Base-by-base conservation (phyloP, 1,140 invertebrate genomes). In the Pentalonia nigronervosa region DNA sequence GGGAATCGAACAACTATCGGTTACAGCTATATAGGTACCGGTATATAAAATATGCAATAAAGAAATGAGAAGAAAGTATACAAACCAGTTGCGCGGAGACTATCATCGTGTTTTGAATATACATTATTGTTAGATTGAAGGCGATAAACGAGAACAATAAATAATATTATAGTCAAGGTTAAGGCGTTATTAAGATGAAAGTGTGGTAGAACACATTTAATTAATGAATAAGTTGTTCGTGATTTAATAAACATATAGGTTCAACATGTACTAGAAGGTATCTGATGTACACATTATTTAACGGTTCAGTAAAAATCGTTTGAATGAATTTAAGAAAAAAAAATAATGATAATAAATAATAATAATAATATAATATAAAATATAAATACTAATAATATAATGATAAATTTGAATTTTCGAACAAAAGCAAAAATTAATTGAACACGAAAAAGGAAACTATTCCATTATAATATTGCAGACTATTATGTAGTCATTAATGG, bases 21-120 rank as follows among this genome's bases (percentile, higher is more conserved):
- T 36, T 34, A 83, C 30, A 17, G n/a, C 30, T 81, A 81, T 7
- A n/a, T 17, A 21, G 14, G 41, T 60, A 83, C 56, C 47, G 9
- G 47, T 86, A 25, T 41, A 88, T 88, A 88, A 88, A 50, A 88
- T 50, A 53, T 53, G 87, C 87, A 50, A 91, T 91, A 67, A 47
- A 53, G 36, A n/a, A 91, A 81, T 23, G 90, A 48, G 90, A 91
- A 91, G 90, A 91, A 91, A 91, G 90, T 45, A 17, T 91, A 81
- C 67, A 81, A 81, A 81, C 67, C 67, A 81, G 90, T 81, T 81
- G n/a, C 30, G 89, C 14, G 34, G 14, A 45, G 45, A 21, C 41
- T 25, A 47, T 76, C 89, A 67, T 76, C 36, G 67, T 45, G 36
- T 90, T 81, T 91, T 45, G 21, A 91, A 76, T 76, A 91, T 81